A percentile compares a stretch with the other conserved stretches of the same genome.
These are phyloP conservation scores for Mus minutoides DNA, from an alignment of 2,797 vertebrate genomes.

Conservation along the genomic window DNA sequence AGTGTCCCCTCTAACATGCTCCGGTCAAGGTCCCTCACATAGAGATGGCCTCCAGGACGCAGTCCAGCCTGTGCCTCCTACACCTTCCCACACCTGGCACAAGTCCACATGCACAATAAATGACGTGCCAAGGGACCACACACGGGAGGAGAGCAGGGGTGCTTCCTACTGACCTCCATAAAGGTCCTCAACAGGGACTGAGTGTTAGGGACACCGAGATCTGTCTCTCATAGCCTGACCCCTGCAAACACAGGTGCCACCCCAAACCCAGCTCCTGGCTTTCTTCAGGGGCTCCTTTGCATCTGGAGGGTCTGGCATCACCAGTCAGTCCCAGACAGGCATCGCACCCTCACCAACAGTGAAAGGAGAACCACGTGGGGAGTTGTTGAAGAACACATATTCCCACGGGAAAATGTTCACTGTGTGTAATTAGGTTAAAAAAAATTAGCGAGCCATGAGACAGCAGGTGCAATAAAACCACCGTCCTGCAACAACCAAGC, in stretches of 20 bases:
- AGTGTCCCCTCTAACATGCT: neutral
- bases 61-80: neutral
- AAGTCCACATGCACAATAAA: neutral
- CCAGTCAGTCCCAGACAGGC: accelerated
- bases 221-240: neutral
- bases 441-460: neutral
- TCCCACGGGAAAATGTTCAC: slow-evolving; percentile 22
- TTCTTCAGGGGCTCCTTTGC: accelerated
- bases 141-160: neutral
- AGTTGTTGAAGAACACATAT: neutral
- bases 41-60: neutral
- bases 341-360: neutral
- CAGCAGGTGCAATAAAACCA: neutral
- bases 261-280: neutral
- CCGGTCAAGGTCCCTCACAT: accelerated
- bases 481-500: neutral
- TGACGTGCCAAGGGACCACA: accelerated
- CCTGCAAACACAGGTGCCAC: neutral
- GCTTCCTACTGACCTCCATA: neutral
- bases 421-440: neutral
- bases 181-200: accelerated
- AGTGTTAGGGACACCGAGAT: neutral
- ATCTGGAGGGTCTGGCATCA: accelerated
- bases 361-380: neutral
- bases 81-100: neutral